Base-by-base conservation (phyloP, 2,888 invertebrate genomes). In the Clistopyga incitator region DNA sequence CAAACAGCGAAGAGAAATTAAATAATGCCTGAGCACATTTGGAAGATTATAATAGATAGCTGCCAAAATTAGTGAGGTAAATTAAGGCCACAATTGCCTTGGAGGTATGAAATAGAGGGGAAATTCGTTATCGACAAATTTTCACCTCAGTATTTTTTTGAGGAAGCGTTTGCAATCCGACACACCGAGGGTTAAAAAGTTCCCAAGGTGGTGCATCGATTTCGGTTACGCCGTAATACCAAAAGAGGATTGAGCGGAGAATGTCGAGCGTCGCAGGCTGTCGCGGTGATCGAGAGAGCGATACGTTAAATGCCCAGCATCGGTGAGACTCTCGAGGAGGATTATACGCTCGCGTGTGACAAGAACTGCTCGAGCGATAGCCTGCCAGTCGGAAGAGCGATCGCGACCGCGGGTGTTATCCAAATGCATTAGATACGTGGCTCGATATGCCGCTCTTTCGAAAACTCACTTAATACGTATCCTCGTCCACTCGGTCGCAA, bases 371-470 rank as follows among this genome's bases (percentile, higher is more conserved):
- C 34, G 59, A 74, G 59, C 59, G 47, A 64, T 47, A 47, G 75
- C 75, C 78, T 82, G 82, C 65, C 82, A 82, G 64, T 78, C 65
- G 71, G 42, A 59, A 76, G 47, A 15, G 74, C 47, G 47, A n/a
- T 52, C 50, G 61, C 11, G n/a, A 77, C 65, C 42, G 74, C 29
- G 34, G 64, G 75, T 59, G 65, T 79, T n/a, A 82, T 67, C 54
- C 79, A 75, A 78, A 79, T 59, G 78, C 82, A 82, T 79, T 79
- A 79, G 65, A 56, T 71, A 65, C 29, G 50, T 50, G 56, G 59
- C 76, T 47, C 59, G 72, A 78, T 82, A 74, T 61, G 61, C 34
- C 61, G 72, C 34, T 61, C 61, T 59, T 42, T 59, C 67, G 18
- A 70, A 75, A 61, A 67, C 71, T 71, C 52, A 59, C 47, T 77